Conservation (phyloP, 2,888 invertebrate species). For the Rugalucina vietnamica region DNA sequence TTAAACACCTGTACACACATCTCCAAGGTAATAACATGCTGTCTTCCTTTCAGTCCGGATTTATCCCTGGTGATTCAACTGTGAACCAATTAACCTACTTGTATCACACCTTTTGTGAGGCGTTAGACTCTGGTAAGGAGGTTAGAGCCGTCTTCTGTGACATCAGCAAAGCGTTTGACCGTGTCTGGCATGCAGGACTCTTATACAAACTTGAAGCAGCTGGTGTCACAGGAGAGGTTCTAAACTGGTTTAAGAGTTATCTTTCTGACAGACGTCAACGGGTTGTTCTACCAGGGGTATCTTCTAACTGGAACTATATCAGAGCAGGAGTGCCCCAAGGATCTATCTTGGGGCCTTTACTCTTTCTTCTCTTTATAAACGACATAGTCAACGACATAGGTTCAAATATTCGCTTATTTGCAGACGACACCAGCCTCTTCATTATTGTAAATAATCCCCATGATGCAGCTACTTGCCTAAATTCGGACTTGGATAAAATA, state of each 20-base stretch:
- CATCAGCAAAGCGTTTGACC: constrained; percentile 51
- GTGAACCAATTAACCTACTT: constrained; percentile 27
- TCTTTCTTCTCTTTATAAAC: constrained; percentile 25
- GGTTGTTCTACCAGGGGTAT: neutral
- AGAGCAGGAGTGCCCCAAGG: constrained; percentile 28
- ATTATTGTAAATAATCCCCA: too few species aligned
- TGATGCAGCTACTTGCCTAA: too few species aligned
- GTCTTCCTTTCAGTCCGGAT: constrained; percentile 30
- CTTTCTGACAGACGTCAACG: constrained; percentile 18
- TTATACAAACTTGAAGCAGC: constrained; percentile 10
- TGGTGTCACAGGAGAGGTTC: constrained; percentile 2
- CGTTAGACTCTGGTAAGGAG: constrained; percentile 37
- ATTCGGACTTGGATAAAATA: neutral
- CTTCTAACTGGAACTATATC: neutral
- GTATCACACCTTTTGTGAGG: constrained; percentile 22
- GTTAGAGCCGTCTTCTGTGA: constrained; percentile 42
- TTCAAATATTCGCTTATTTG: constrained; percentile 19
- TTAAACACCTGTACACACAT: constrained; percentile 19
- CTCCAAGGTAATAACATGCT: neutral
- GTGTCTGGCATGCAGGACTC: constrained; percentile 35
- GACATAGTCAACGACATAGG: constrained; percentile 21
- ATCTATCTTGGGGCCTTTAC: constrained; percentile 10
- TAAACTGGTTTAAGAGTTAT: neutral
- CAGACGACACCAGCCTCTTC: constrained; percentile 19
- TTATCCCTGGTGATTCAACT: constrained; percentile 36